phyloP scores from a whole-genome alignment of 2,113 vertebrate genomes.

The Triplophysa dalaica region DNA sequence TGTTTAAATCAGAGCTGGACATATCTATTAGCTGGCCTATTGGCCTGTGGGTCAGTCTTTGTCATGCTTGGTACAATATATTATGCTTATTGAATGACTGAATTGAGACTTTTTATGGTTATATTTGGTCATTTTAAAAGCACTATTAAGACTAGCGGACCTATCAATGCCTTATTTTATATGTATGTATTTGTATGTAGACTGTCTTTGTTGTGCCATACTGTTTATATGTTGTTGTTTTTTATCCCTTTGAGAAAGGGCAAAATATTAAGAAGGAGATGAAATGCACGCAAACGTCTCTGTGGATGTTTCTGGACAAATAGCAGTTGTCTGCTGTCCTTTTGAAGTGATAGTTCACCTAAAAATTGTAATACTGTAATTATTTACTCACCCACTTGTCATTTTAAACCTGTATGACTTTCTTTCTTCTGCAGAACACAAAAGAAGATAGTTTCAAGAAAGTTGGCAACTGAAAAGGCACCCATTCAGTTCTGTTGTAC shows the following conservation, averaged over 20 bases:
- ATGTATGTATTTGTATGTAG: constrained; percentile 38
- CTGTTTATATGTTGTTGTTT: constrained; percentile 47
- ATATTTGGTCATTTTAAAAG: background rate
- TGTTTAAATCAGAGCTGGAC: constrained; percentile 73
- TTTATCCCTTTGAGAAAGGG: constrained; percentile 38
- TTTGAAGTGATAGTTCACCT: background rate
- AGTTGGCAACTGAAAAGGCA: no score
- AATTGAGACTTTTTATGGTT: background rate
- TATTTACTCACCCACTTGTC: no score
- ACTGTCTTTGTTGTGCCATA: constrained; percentile 22
- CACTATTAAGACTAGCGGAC: background rate
- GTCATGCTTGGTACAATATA: background rate
- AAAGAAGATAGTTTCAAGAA: no score
- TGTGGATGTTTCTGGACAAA: background rate
- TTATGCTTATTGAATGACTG: background rate
- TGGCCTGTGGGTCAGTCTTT: background rate
- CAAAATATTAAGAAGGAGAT: constrained; percentile 40
- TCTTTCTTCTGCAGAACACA: no score
- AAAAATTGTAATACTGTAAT: no score
- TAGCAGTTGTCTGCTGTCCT: constrained; percentile 8
- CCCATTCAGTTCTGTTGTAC: no score
- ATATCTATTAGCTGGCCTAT: no score
- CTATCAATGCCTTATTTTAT: background rate
- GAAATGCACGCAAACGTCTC: background rate
- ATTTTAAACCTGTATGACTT: no score